Evolutionary conservation across 1,140 invertebrate genomes (phyloP).

Genomic region (Polypedilum pembai): DNA sequence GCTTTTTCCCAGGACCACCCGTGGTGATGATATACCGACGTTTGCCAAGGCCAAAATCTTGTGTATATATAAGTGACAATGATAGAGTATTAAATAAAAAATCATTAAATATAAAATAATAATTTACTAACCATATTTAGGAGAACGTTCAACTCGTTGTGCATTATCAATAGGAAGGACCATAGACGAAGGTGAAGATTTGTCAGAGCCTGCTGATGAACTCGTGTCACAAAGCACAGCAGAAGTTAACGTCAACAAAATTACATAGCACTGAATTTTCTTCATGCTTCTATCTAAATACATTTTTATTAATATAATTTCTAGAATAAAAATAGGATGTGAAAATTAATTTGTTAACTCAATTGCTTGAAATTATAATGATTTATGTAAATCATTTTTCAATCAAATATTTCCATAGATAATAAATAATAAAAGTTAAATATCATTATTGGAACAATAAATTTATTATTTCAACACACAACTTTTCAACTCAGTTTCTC

Average conservation of each 20-base stretch:
- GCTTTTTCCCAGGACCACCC: constrained; percentile 39
- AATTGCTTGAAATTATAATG: too few species aligned
- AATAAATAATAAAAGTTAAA: too few species aligned
- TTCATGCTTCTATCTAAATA: constrained; percentile 22
- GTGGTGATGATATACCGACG: constrained; percentile 41
- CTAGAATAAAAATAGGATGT: background rate
- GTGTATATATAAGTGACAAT: constrained; percentile 36
- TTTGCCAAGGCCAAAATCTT: constrained; percentile 40
- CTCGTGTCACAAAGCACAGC: background rate
- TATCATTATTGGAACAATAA: too few species aligned
- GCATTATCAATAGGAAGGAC: constrained; percentile 2
- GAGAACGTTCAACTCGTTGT: constrained; percentile 16
- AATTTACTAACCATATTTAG: background rate
- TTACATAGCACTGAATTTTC: constrained; percentile 6
- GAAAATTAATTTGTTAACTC: too few species aligned
- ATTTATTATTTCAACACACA: too few species aligned
- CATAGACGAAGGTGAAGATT: background rate
- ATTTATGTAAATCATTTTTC: too few species aligned
- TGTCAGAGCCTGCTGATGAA: background rate
- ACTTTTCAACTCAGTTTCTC: too few species aligned
- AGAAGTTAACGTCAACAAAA: background rate
- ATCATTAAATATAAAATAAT: background rate
- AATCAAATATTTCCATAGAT: too few species aligned
- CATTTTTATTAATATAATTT: background rate
- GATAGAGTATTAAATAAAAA: background rate